Evolutionary conservation across 2,797 vertebrate genomes (phyloP).

Genomic region (Lepus oiostolus): DNA sequence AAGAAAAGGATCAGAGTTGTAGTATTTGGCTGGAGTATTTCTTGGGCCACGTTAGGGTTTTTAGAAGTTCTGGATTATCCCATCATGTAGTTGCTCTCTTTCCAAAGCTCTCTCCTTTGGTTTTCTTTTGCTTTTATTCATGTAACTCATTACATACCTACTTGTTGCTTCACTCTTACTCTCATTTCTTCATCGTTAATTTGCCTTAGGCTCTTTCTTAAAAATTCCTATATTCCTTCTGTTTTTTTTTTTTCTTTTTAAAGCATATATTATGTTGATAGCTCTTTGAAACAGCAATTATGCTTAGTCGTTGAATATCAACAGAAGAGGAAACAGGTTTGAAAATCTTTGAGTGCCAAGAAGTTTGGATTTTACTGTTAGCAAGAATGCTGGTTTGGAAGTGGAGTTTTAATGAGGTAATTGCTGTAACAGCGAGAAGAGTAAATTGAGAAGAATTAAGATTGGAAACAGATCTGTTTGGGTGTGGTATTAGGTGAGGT

Average conservation of each 20-base stretch:
- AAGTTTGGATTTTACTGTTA: conserved; percentile 49
- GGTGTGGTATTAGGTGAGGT: conserved; percentile 24
- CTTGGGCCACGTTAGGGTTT: conserved; percentile 35
- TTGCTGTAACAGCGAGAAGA: conserved; percentile 16
- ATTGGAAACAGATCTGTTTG: conserved; percentile 40
- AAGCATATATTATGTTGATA: background rate
- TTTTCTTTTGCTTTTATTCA: conserved; percentile 41
- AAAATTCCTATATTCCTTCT: conserved; percentile 3
- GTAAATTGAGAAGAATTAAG: conserved; percentile 38
- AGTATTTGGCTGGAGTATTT: conserved; percentile 10
- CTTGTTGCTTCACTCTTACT: conserved; percentile 24
- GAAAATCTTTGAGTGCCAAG: conserved; percentile 61
- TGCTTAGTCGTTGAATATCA: conserved; percentile 26
- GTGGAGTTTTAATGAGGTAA: conserved; percentile 51
- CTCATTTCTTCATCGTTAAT: conserved; percentile 35
- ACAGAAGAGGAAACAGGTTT: background rate
- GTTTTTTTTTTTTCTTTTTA: background rate
- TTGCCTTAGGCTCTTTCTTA: conserved; percentile 20
- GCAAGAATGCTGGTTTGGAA: conserved; percentile 42
- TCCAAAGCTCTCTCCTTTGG: background rate
- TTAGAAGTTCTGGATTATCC: conserved; percentile 39
- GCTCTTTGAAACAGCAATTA: conserved; percentile 42
- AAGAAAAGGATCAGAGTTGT: background rate
- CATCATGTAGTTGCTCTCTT: background rate
- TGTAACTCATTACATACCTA: background rate